Conservation (phyloP, 2,797 vertebrate genomes). For the Bufotes viridis region DNA sequence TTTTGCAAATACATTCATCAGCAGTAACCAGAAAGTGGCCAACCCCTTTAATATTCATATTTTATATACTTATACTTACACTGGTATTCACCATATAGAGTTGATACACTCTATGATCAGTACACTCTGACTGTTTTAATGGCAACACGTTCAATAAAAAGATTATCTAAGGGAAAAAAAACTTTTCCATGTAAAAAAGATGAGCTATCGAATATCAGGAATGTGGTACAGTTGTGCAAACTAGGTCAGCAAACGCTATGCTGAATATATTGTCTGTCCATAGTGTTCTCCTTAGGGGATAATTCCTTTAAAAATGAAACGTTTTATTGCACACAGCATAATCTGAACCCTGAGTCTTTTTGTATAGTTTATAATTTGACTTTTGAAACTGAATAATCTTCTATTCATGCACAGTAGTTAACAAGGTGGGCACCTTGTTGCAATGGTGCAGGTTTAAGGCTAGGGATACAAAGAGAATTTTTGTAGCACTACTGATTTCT, state of each 20-base stretch:
- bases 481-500: too few relatives aligned
- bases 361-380: background rate
- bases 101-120: too few relatives aligned
- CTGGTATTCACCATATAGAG: too few relatives aligned
- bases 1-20: too few relatives aligned
- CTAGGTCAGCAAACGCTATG: conserved; percentile 30
- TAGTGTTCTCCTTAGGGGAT: conserved; percentile 6
- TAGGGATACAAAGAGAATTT: too few relatives aligned
- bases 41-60: background rate
- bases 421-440: background rate
- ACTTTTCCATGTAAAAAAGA: background rate
- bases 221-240: conserved; percentile 4
- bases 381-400: background rate
- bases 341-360: background rate
- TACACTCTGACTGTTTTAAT: too few relatives aligned
- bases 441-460: background rate
- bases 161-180: background rate
- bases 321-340: conserved; percentile 11
- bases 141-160: too few relatives aligned
- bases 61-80: too few relatives aligned
- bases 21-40: too few relatives aligned
- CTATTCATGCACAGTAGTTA: background rate
- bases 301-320: conserved; percentile 10
- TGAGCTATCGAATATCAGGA: conserved; percentile 12
- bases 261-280: conserved; percentile 37